A percentile compares a stretch with the other conserved stretches of the same genome.
Conservation (phyloP, 1,140 invertebrate species). For the Diploscapter pachys region DNA sequence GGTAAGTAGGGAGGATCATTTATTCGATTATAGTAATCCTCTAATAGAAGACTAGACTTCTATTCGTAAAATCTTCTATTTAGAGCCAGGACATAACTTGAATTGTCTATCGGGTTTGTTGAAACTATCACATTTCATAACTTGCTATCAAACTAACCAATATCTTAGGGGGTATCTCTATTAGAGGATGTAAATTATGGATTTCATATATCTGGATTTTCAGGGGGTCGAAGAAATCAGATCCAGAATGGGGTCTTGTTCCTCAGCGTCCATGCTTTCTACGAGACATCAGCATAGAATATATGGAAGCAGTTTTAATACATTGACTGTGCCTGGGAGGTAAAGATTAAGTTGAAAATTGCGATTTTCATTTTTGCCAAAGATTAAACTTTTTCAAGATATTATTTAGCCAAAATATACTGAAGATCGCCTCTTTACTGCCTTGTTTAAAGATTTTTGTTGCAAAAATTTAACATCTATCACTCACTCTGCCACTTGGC, state of each 20-base stretch:
- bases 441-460: neutral
- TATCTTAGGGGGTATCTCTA: neutral
- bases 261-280: conserved; percentile 33
- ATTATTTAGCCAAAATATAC: neutral
- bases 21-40: neutral
- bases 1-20: conserved; percentile 8
- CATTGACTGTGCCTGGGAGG: conserved; percentile 31
- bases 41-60: too few relatives aligned
- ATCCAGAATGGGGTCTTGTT: conserved; percentile 33
- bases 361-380: conserved; percentile 9
- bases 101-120: neutral
- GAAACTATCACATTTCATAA: neutral
- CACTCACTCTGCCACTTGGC: neutral
- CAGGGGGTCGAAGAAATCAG: conserved; percentile 35
- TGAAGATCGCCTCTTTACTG: neutral
- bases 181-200: neutral
- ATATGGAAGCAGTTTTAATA: conserved; percentile 31
- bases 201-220: neutral
- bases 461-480: neutral
- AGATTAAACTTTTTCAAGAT: conserved; percentile 5
- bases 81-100: too few relatives aligned
- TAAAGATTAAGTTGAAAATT: conserved; percentile 19
- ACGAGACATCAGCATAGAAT: conserved; percentile 32
- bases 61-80: too few relatives aligned
- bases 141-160: neutral